Conservation (phyloP, 2,888 invertebrate genomes). For the Trypoxylon attenuatum region DNA sequence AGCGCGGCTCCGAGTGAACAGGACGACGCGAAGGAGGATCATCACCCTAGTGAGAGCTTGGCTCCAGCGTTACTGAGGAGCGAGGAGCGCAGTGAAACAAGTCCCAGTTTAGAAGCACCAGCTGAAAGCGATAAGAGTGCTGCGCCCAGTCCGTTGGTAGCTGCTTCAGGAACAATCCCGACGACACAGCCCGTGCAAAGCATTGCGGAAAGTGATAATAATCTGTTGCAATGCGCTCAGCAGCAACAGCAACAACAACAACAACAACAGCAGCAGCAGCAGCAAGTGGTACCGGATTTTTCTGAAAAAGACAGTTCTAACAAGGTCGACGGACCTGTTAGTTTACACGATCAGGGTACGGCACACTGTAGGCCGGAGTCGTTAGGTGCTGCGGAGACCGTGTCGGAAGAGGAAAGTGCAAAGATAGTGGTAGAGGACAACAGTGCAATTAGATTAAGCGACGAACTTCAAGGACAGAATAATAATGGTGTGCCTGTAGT, state of each 20-base stretch:
- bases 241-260: conserved; percentile 52
- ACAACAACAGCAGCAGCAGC: too few relatives aligned
- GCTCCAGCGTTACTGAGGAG: conserved; percentile 34
- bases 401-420: conserved; percentile 41
- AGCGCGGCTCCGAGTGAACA: conserved; percentile 56
- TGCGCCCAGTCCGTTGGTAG: conserved; percentile 52
- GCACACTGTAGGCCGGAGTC: conserved; percentile 41
- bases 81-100: conserved; percentile 42
- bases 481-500: conserved; percentile 70
- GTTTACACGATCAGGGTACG: conserved; percentile 57
- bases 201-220: conserved; percentile 55
- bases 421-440: conserved; percentile 49
- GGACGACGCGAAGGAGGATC: conserved; percentile 36
- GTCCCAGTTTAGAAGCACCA: conserved; percentile 43
- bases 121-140: conserved; percentile 43
- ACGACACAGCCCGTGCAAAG: conserved; percentile 42
- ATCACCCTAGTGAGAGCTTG: conserved; percentile 51
- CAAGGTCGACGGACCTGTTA: conserved; percentile 52
- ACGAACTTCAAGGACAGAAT: conserved; percentile 63
- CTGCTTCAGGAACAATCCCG: conserved; percentile 52
- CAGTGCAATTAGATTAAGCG: conserved; percentile 60
- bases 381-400: conserved; percentile 34
- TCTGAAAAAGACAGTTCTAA: conserved; percentile 52
- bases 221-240: conserved; percentile 63
- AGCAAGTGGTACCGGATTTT: too few relatives aligned